Evolutionary conservation across 2,797 vertebrate species (phyloP).

Genomic region (Gorsachius magnificus): DNA sequence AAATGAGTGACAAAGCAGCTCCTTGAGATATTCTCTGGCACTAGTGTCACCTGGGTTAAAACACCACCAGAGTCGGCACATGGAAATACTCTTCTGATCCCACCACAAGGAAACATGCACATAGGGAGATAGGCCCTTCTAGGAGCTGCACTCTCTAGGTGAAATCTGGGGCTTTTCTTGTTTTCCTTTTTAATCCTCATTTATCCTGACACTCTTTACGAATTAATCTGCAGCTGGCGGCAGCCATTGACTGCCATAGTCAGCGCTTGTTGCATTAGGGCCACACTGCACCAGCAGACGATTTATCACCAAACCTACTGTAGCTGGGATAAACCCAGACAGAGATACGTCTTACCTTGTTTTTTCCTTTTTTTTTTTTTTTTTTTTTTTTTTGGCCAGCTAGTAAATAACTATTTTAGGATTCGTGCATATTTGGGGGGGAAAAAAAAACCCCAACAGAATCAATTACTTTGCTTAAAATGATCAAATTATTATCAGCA

Average conservation of each 20-base stretch:
- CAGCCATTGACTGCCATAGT: fast-evolving
- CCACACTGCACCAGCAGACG: background rate
- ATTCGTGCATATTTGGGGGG: background rate
- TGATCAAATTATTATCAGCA: constrained; percentile 25
- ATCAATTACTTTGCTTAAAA: background rate
- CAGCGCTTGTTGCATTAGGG: fast-evolving
- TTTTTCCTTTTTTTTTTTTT: background rate
- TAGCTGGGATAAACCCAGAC: background rate
- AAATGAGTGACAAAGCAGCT: background rate
- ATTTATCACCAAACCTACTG: background rate
- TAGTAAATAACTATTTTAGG: background rate
- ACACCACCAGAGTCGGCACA: background rate
- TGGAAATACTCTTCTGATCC: background rate
- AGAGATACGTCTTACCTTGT: background rate
- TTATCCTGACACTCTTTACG: background rate
- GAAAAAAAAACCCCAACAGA: background rate
- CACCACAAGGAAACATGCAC: background rate
- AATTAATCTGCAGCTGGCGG: background rate
- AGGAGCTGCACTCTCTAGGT: fast-evolving
- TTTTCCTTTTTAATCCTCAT: background rate
- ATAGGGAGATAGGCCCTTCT: background rate
- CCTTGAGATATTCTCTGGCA: fast-evolving
- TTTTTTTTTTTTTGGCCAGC: background rate
- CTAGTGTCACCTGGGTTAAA: background rate
- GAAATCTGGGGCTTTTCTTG: background rate